Evolutionary conservation across 2,888 invertebrate genomes (phyloP).

Genomic region (Brassicogethes aeneus): DNA sequence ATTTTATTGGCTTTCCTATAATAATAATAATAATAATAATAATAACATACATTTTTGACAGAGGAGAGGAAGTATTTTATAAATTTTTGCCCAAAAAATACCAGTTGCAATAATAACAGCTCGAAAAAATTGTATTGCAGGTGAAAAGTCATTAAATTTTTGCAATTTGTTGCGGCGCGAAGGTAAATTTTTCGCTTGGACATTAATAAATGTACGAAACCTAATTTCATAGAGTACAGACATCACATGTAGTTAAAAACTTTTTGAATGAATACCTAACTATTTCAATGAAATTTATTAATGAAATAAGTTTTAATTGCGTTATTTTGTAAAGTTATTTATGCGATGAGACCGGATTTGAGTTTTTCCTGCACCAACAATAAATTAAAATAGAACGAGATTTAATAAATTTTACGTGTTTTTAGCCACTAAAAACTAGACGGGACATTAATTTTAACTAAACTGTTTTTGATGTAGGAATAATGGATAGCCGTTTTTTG

Average conservation of each 20-base stretch:
- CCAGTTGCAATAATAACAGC: no score
- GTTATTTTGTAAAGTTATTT: not conserved
- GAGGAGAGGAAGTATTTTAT: slow-evolving; percentile 35
- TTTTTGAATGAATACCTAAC: not conserved
- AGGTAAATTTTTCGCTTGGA: not conserved
- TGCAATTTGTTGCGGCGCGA: not conserved
- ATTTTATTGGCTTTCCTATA: slow-evolving; percentile 8
- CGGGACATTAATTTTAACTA: no score
- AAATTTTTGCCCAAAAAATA: no score
- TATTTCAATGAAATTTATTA: not conserved
- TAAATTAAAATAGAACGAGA: no score
- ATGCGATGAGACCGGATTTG: no score
- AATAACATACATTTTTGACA: slow-evolving; percentile 37
- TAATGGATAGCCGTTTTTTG: no score
- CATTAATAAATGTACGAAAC: not conserved
- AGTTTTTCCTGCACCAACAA: no score
- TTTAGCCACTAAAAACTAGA: no score
- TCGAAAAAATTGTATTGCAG: no score
- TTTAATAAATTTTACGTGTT: no score
- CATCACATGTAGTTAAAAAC: not conserved
- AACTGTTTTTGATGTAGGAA: no score
- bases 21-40: not conserved
- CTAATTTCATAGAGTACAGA: not conserved
- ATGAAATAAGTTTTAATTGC: not conserved
- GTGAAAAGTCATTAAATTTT: not conserved